Evolutionary conservation across 1,140 invertebrate species (phyloP), one percentile per base, ranked within the genome.

Genomic region (Drosophila sproati): DNA sequence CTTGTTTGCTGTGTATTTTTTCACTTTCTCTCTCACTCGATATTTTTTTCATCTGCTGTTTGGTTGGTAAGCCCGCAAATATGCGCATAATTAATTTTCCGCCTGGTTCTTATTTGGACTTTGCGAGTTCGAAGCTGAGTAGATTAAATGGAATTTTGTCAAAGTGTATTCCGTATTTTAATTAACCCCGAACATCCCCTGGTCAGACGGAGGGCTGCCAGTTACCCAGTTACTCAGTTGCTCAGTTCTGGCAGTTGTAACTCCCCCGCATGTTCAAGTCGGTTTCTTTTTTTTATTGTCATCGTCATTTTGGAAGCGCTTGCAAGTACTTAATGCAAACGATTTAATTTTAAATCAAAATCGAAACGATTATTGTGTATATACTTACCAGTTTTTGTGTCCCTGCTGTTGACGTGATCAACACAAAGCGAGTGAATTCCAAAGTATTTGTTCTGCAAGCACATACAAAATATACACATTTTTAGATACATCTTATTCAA

Each of bases 141-240:
- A 88, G 82, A 88, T 87, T 87, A 87, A 87, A 88, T 88, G 83
- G 82, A 80, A 87, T 87, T 87, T 88, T 77, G 85, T 80, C 69
- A 88, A 88, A 87, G 77, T 83, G 80, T 82, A 68, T 80, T 71
- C 54, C 32, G 80, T 83, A 74, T 82, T 83, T 87, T 88, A 87
- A 87, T 87, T 87, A 87, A 88, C 73, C 66, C 54, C 61, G 20
- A 32, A 43, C 43, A 1, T 20, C 20, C 20, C 20, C 20, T 20
- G 20, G 20, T 20, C 20, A 20, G 20, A 79, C n/a, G 37, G 45
- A 59, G 28, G 20, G 5, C 35, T 6, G 12, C 29, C 28, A 6
- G 3, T 61, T 32, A 2, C 32, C 35, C 20, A 20, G 20, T 20
- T 20, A 1, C 28, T 37, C 29, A 29, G 41, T 54, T 39, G 35